Evolutionary conservation across 2,113 vertebrate genomes (phyloP).

Genomic region (Sigmodon hispidus): DNA sequence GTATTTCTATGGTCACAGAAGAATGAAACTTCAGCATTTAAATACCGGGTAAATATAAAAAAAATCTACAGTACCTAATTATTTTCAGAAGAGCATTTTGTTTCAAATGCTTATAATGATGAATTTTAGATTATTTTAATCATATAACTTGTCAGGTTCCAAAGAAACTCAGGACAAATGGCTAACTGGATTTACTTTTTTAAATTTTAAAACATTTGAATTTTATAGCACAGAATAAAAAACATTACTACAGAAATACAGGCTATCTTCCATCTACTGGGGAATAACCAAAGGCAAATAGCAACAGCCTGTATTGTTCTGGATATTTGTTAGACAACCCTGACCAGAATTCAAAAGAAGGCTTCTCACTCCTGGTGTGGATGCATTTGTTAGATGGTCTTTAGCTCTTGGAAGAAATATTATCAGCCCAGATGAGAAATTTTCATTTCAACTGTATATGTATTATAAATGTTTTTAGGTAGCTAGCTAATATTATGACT

Average conservation of each 20-base stretch:
- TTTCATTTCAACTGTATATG: neutral
- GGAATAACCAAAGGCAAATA: neutral
- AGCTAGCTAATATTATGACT: neutral
- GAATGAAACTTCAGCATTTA: neutral
- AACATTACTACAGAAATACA: neutral
- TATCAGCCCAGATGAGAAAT: neutral
- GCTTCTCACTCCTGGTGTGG: neutral
- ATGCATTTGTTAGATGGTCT: neutral
- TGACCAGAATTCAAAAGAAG: neutral
- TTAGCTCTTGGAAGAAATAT: neutral
- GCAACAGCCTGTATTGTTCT: neutral
- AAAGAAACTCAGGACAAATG: neutral
- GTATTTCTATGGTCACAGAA: neutral
- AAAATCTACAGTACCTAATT: neutral
- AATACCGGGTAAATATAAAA: neutral
- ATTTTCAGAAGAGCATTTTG: neutral
- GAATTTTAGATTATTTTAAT: neutral
- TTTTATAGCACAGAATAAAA: constrained; percentile 23
- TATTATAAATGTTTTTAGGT: neutral
- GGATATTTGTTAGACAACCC: neutral
- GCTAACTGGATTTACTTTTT: neutral
- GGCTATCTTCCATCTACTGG: neutral
- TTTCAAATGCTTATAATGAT: neutral
- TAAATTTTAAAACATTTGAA: neutral
- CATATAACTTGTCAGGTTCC: neutral